Conservation (phyloP, 2,797 vertebrate genomes). For the Anguilla megastoma region DNA sequence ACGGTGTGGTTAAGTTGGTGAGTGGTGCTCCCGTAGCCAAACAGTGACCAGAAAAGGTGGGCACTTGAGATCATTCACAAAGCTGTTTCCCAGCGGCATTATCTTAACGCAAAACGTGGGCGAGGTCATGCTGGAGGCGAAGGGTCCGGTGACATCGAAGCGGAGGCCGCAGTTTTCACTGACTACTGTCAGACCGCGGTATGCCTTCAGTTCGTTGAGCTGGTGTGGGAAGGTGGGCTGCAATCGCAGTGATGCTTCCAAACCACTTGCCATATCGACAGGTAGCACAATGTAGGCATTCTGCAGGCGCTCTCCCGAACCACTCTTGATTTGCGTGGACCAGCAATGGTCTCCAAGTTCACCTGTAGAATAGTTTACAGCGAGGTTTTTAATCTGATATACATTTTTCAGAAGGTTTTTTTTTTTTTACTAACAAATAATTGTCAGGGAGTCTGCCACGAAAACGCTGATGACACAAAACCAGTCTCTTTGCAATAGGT, state of each 20-base stretch:
- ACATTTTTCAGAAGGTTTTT: not conserved
- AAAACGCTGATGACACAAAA: not conserved
- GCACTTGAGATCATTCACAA: constrained; percentile 57
- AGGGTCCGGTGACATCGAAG: constrained; percentile 62
- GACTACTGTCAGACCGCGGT: constrained; percentile 42
- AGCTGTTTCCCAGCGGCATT: constrained; percentile 21
- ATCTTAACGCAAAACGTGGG: constrained; percentile 61
- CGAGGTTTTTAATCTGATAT: not conserved
- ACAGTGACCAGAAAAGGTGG: constrained; percentile 67
- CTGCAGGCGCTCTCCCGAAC: constrained; percentile 57
- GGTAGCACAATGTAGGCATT: constrained; percentile 65
- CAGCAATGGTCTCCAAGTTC: constrained; percentile 68
- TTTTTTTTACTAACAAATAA: not conserved
- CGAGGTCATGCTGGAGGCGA: constrained; percentile 35
- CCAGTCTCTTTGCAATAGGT: not conserved
- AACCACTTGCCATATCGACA: constrained; percentile 43
- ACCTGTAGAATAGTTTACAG: constrained; percentile 49
- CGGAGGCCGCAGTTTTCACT: constrained; percentile 65
- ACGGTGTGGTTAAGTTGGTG: constrained; percentile 34
- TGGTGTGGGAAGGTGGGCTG: constrained; percentile 37
- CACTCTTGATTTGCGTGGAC: constrained; percentile 60
- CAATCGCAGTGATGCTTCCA: constrained; percentile 51
- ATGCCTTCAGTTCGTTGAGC: constrained; percentile 34
- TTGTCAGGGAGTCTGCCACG: not conserved
- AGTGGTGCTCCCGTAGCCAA: constrained; percentile 55